Conservation (phyloP, 92 coral and sea anemone species). For the Hydrozoanthus gracilis region DNA sequence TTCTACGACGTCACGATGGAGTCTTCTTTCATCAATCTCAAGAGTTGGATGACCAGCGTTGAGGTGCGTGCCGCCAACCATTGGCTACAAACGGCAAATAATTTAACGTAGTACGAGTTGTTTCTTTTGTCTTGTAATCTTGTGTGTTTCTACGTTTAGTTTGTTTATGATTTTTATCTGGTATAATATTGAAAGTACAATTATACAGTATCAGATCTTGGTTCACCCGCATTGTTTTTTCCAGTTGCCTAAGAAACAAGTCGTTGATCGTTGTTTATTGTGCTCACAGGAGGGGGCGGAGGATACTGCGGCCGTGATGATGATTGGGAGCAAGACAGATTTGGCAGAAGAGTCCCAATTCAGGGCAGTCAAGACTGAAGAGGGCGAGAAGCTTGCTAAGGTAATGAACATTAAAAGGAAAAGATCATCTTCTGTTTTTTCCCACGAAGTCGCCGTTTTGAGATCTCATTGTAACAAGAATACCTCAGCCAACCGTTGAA, state of each 20-base stretch:
- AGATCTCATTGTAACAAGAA: background rate
- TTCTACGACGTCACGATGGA: conserved; percentile 98
- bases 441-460: background rate
- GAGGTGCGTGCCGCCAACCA: conserved; percentile 61
- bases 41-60: conserved; percentile 95
- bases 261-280: background rate
- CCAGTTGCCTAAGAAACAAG: no score
- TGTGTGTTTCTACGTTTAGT: no score
- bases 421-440: background rate
- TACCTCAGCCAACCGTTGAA: no score
- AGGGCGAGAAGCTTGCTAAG: conserved; percentile 81
- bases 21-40: conserved; percentile 86
- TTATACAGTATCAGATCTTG: background rate
- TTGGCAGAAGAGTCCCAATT: conserved; percentile 70
- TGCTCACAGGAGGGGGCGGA: conserved; percentile 87
- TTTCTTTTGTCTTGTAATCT: no score
- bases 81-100: no score
- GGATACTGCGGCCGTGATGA: conserved; percentile 84
- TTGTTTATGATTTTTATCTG: no score
- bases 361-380: conserved; percentile 74
- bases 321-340: conserved; percentile 91
- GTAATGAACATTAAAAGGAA: conserved; percentile 32
- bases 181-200: background rate
- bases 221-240: background rate
- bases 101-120: no score